Evolutionary conservation across 2,888 invertebrate genomes (phyloP).

Genomic region (Rhagonycha fulva): DNA sequence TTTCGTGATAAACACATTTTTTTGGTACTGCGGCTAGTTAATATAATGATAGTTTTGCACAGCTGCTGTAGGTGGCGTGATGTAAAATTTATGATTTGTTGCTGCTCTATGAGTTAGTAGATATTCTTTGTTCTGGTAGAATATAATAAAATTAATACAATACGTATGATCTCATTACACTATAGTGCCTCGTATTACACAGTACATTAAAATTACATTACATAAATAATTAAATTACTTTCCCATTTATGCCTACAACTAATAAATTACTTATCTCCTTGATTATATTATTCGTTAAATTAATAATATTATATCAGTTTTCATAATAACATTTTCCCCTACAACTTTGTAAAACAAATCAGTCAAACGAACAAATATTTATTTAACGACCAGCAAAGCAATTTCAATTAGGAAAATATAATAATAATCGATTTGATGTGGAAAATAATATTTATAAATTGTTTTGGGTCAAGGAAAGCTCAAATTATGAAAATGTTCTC

Average conservation of each 20-base stretch:
- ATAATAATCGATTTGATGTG: not conserved
- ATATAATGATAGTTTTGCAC: not conserved
- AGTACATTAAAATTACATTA: not conserved
- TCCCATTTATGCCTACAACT: not conserved
- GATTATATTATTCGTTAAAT: not conserved
- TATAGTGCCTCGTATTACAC: not conserved
- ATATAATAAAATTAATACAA: not conserved
- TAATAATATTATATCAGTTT: not conserved
- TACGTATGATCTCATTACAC: not conserved
- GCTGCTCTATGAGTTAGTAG: not conserved
- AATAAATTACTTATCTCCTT: not conserved
- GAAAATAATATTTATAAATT: not conserved
- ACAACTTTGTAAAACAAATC: not conserved
- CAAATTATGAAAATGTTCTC: constrained; percentile 3
- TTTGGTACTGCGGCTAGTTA: too few species aligned
- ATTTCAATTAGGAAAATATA: not conserved
- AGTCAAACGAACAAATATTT: not conserved
- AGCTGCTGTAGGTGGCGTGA: not conserved
- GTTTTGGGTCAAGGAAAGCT: not conserved
- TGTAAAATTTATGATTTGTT: not conserved
- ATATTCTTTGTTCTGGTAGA: not conserved
- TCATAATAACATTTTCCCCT: not conserved
- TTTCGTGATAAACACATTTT: too few species aligned
- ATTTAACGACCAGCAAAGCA: not conserved
- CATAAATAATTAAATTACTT: not conserved